Conservation (phyloP, 2,888 invertebrate species). For the Drosophila lutescens region DNA sequence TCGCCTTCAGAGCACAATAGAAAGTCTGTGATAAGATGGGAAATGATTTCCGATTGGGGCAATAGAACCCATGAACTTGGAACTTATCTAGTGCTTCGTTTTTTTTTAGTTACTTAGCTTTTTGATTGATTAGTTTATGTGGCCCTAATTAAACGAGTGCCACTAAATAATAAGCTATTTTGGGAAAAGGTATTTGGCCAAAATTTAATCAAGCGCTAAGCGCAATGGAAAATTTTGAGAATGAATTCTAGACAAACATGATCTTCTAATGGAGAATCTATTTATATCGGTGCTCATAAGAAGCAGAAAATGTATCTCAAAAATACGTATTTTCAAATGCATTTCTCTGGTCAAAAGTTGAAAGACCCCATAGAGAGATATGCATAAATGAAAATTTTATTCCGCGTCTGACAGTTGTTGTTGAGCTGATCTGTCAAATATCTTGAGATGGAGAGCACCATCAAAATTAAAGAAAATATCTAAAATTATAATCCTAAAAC, state of each 20-base stretch:
- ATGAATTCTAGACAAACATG: neutral
- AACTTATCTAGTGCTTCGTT: slow-evolving; percentile 4
- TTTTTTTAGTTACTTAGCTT: slow-evolving; percentile 43
- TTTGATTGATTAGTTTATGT: slow-evolving; percentile 65
- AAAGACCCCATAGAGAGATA: slow-evolving; percentile 47
- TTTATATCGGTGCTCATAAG: slow-evolving; percentile 24
- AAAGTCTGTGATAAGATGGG: slow-evolving; percentile 55
- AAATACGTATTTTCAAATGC: slow-evolving; percentile 46
- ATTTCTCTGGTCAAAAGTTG: slow-evolving; percentile 41
- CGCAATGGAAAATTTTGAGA: slow-evolving; percentile 37
- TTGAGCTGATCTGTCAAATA: slow-evolving; percentile 8
- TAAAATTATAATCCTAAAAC: slow-evolving; percentile 37
- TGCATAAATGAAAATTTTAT: slow-evolving; percentile 13
- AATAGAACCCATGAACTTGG: slow-evolving; percentile 60
- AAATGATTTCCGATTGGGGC: slow-evolving; percentile 25
- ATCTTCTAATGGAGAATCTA: slow-evolving; percentile 40
- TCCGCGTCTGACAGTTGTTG: slow-evolving; percentile 22
- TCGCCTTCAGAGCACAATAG: slow-evolving; percentile 38
- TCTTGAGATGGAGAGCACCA: slow-evolving; percentile 17
- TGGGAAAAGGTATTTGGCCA: neutral
- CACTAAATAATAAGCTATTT: slow-evolving; percentile 2
- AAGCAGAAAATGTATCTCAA: slow-evolving; percentile 26
- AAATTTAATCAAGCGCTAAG: slow-evolving; percentile 26
- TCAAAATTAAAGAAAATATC: slow-evolving; percentile 14
- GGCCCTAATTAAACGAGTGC: slow-evolving; percentile 44